phyloP scores from a whole-genome alignment of 2,113 vertebrate species.

The Siniperca chuatsi region DNA sequence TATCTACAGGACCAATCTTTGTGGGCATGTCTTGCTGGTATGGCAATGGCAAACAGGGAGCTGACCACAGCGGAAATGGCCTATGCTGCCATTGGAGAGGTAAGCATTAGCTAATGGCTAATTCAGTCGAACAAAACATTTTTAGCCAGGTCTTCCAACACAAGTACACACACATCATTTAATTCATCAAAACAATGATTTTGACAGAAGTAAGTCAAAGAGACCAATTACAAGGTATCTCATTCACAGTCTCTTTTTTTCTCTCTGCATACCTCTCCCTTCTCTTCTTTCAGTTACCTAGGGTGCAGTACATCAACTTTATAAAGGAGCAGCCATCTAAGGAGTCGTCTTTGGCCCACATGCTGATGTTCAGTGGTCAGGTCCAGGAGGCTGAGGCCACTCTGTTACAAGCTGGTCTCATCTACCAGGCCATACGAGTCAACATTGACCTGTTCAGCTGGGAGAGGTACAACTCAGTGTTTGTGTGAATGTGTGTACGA shows the following conservation, averaged over 20 bases:
- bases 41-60: conserved; percentile 93
- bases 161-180: not conserved
- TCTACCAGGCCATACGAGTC: conserved; percentile 94
- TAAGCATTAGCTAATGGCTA: conserved; percentile 63
- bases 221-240: not conserved
- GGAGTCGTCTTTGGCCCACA: conserved; percentile 93
- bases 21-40: conserved; percentile 97
- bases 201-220: not conserved
- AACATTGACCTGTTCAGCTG: conserved; percentile 95
- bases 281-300: conserved; percentile 86
- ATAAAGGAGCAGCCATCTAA: conserved; percentile 94
- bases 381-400: conserved; percentile 91
- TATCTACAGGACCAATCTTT: conserved; percentile 89
- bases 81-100: conserved; percentile 94
- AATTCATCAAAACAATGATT: not conserved
- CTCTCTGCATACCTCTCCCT: not conserved
- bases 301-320: conserved; percentile 93
- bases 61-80: conserved; percentile 93
- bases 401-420: conserved; percentile 91
- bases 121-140: not conserved
- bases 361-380: conserved; percentile 92
- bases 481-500: not conserved
- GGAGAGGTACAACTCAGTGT: conserved; percentile 88
- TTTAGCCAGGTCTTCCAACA: not conserved
- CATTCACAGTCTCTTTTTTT: not conserved